Evolutionary conservation across 1,140 invertebrate species (phyloP).

Genomic region (Augochlora pura): DNA sequence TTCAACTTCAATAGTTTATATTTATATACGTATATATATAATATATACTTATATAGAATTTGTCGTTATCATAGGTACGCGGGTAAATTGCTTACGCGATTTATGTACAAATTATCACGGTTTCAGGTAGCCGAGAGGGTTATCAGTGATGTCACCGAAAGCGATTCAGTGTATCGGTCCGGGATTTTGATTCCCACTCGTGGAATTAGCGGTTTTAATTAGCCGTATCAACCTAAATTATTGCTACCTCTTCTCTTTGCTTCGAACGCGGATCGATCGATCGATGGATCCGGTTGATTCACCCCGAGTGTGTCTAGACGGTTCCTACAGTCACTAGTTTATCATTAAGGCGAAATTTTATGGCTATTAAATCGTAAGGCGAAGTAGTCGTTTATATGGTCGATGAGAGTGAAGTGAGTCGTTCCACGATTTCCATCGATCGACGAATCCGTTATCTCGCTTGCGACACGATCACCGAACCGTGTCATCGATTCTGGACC

Average conservation of each 20-base stretch:
- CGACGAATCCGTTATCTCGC: slow-evolving; percentile 18
- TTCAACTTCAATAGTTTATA: slow-evolving; percentile 23
- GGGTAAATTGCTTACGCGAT: slow-evolving; percentile 57
- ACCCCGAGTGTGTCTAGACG: neutral
- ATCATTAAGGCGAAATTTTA: slow-evolving; percentile 28
- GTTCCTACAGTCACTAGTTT: slow-evolving; percentile 6
- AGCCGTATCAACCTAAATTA: neutral
- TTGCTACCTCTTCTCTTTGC: neutral
- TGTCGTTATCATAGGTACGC: slow-evolving; percentile 54
- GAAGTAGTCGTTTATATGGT: slow-evolving; percentile 35
- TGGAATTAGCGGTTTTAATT: neutral
- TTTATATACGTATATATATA: slow-evolving; percentile 39
- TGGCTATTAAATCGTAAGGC: slow-evolving; percentile 29
- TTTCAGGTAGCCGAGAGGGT: slow-evolving; percentile 62
- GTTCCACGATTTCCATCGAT: neutral
- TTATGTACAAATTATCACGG: slow-evolving; percentile 64
- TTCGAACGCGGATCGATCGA: neutral
- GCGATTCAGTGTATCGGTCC: slow-evolving; percentile 2
- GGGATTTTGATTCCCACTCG: neutral
- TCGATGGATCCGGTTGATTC: neutral
- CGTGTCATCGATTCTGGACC: neutral
- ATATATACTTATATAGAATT: slow-evolving; percentile 48
- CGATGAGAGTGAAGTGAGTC: neutral
- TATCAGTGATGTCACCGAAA: slow-evolving; percentile 42
- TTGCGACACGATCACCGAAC: neutral